These are phyloP conservation scores for Pogonocherus hispidulus DNA, from an alignment of 2,888 invertebrate genomes.

Conservation along the genomic window DNA sequence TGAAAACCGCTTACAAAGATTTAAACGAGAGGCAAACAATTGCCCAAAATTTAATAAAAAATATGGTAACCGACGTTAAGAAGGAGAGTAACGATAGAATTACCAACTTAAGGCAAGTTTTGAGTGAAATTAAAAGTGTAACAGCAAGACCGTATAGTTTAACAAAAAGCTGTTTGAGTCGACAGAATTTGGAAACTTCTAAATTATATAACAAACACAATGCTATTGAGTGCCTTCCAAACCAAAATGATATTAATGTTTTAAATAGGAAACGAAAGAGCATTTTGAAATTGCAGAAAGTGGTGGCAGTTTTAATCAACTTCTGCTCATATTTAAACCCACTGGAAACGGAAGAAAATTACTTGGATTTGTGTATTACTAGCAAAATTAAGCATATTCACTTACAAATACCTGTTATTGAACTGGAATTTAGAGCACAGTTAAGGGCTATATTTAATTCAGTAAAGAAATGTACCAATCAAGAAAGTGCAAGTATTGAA, in stretches of 20 bases:
- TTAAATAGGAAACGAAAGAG: background rate
- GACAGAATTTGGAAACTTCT: background rate
- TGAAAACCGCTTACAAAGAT: constrained; percentile 7
- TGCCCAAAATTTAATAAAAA: background rate
- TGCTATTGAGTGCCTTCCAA: constrained; percentile 9
- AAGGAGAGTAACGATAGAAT: background rate
- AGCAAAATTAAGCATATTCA: constrained; percentile 21
- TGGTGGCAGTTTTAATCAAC: background rate
- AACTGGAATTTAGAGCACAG: constrained; percentile 5
- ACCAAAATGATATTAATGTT: background rate
- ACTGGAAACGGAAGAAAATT: constrained; percentile 9
- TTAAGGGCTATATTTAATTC: background rate
- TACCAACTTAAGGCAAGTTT: background rate
- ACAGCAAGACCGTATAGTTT: background rate
- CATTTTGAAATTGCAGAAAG: constrained; percentile 16
- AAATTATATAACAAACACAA: constrained; percentile 8
- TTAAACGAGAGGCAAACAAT: constrained; percentile 8
- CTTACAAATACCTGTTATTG: constrained; percentile 22
- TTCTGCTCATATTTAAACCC: constrained; percentile 24
- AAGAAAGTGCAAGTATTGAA: background rate
- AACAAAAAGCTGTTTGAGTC: background rate
- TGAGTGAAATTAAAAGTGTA: background rate
- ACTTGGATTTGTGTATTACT: constrained; percentile 6
- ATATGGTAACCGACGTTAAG: background rate
- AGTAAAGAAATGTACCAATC: background rate